phyloP scores from a whole-genome alignment of 2,113 vertebrate genomes.

The Zingel zingel region DNA sequence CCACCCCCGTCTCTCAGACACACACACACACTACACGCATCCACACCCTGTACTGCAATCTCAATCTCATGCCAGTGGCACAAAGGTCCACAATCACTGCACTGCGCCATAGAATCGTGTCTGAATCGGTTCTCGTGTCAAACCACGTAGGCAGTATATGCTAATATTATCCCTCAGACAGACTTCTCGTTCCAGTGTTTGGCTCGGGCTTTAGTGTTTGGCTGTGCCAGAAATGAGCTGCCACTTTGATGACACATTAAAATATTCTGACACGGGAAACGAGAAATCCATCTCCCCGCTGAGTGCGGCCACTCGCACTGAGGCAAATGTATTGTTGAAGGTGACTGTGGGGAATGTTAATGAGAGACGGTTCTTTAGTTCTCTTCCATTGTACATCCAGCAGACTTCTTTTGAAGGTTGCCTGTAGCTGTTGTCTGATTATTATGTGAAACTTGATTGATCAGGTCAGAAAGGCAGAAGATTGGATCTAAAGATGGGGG shows the following conservation, averaged over 20 bases:
- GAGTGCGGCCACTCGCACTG: constrained; percentile 45
- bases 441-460: constrained; percentile 19
- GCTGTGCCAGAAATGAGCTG: constrained; percentile 55
- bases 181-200: constrained; percentile 48
- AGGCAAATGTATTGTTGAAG: constrained; percentile 38
- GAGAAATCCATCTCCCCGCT: constrained; percentile 54
- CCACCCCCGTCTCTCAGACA: not conserved
- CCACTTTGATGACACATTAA: constrained; percentile 69
- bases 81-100: constrained; percentile 50
- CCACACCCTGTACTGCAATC: constrained; percentile 22
- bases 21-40: not conserved
- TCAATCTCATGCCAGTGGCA: constrained; percentile 33
- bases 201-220: constrained; percentile 44
- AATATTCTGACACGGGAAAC: constrained; percentile 58
- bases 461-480: constrained; percentile 14
- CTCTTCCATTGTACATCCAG: constrained; percentile 24
- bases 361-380: constrained; percentile 47
- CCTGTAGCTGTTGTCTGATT: not conserved
- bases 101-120: constrained; percentile 18
- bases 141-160: constrained; percentile 40
- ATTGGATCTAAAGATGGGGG: constrained; percentile 2
- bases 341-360: constrained; percentile 66
- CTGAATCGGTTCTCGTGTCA: constrained; percentile 43
- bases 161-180: constrained; percentile 63
- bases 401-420: constrained; percentile 24